phyloP scores from a whole-genome alignment of 64 coral and sea anemone genomes.

The Pocillopora verrucosa region DNA sequence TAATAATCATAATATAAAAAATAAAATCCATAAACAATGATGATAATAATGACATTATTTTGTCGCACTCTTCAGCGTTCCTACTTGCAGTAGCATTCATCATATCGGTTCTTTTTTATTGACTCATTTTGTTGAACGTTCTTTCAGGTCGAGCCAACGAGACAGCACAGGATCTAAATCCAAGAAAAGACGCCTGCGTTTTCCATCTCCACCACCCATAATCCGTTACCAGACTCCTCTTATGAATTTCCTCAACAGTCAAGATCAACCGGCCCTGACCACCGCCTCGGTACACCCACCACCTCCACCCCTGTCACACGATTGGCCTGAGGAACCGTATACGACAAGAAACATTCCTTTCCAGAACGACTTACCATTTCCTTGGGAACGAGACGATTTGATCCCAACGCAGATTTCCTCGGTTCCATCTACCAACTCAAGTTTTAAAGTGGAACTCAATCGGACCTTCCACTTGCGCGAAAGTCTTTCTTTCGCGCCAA shows the following conservation, averaged over 20 bases:
- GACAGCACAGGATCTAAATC: slow-evolving; percentile 34
- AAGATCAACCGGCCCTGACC: slow-evolving; percentile 20
- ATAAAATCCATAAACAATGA: no score
- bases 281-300: slow-evolving; percentile 13
- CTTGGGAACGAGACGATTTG: slow-evolving; percentile 25
- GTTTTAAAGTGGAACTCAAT: slow-evolving; percentile 26
- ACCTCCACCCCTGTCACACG: slow-evolving; percentile 33
- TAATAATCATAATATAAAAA: no score
- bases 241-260: slow-evolving; percentile 61
- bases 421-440: slow-evolving; percentile 5
- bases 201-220: slow-evolving; percentile 79
- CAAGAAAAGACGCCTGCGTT: slow-evolving; percentile 68
- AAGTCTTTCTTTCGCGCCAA: neutral
- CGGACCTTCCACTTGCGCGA: slow-evolving; percentile 24
- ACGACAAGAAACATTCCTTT: slow-evolving; percentile 1
- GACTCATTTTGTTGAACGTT: neutral
- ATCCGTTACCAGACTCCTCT: slow-evolving; percentile 75
- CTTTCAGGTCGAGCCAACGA: slow-evolving; percentile 2
- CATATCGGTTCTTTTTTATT: neutral
- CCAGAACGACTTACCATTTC: slow-evolving; percentile 9
- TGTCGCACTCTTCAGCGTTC: no score
- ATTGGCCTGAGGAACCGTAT: slow-evolving; percentile 28
- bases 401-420: neutral
- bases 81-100: neutral
- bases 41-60: no score